A percentile compares a stretch with the other conserved stretches of the same genome.
Evolutionary conservation across 2,888 invertebrate species (phyloP).

Genomic region (Drosophila emarginata): DNA sequence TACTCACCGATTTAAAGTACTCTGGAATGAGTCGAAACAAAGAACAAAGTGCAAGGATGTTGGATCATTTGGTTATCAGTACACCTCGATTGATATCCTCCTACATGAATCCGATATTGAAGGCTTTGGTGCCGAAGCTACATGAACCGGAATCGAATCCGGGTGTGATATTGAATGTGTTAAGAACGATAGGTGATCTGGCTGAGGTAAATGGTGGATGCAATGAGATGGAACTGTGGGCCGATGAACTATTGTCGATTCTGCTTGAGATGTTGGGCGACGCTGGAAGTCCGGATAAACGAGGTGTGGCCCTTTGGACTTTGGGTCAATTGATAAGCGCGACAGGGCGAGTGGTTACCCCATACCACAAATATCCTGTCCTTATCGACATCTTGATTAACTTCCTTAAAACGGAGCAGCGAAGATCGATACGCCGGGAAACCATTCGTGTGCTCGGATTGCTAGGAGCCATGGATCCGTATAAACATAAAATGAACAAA

Average conservation of each 20-base stretch:
- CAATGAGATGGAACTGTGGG: conserved; percentile 93
- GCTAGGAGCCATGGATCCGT: conserved; percentile 98
- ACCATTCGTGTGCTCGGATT: conserved; percentile 97
- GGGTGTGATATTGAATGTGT: conserved; percentile 95
- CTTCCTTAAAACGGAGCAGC: conserved; percentile 98
- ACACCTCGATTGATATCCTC: conserved; percentile 96
- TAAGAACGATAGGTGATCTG: conserved; percentile 96
- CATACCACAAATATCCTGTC: conserved; percentile 96
- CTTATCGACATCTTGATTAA: conserved; percentile 96
- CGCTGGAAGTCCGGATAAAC: conserved; percentile 95
- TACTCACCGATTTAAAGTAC: conserved; percentile 96
- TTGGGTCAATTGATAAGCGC: conserved; percentile 98
- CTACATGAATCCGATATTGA: conserved; percentile 97
- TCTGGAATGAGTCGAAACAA: conserved; percentile 98
- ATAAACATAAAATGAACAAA: conserved; percentile 97
- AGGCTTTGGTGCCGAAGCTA: conserved; percentile 94
- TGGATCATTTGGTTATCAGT: conserved; percentile 96
- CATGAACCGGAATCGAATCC: conserved; percentile 96
- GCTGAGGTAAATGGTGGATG: conserved; percentile 95
- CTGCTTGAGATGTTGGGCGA: conserved; percentile 97
- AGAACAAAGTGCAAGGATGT: conserved; percentile 97
- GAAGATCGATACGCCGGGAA: conserved; percentile 92
- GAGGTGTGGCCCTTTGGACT: conserved; percentile 97
- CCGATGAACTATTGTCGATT: conserved; percentile 93
- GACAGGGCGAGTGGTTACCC: conserved; percentile 97